Conservation (phyloP, 2,113 vertebrate species). For the Paedocypris sp. region DNA sequence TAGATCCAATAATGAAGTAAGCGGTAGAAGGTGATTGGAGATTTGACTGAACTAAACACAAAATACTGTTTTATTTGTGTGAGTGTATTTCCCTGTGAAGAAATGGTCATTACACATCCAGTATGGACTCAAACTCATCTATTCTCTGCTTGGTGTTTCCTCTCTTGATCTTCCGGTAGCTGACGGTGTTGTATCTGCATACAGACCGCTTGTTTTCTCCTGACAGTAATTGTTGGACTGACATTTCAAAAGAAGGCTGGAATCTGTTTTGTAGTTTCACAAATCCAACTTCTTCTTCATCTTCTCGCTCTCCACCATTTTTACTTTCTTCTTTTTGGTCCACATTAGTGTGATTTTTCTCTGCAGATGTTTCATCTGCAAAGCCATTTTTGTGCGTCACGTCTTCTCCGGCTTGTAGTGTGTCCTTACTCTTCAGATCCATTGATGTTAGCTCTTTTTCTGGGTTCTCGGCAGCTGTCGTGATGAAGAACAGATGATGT, state of each 20-base stretch:
- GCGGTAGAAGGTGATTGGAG: too few species aligned
- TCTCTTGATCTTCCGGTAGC: slow-evolving; percentile 81
- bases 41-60: too few species aligned
- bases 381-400: slow-evolving; percentile 25
- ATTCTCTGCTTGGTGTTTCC: slow-evolving; percentile 90
- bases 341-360: not conserved
- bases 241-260: slow-evolving; percentile 30
- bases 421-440: slow-evolving; percentile 14
- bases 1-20: too few species aligned
- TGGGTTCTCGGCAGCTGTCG: not conserved
- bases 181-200: slow-evolving; percentile 80
- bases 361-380: slow-evolving; percentile 13
- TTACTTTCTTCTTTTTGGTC: not conserved
- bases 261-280: not conserved
- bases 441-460: slow-evolving; percentile 24
- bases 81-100: too few species aligned
- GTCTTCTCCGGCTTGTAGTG: not conserved
- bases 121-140: slow-evolving; percentile 85
- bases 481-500: too few species aligned
- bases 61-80: too few species aligned
- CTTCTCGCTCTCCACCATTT: not conserved
- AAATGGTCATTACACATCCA: slow-evolving; percentile 57
- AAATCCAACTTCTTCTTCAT: slow-evolving; percentile 27
- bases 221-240: slow-evolving; percentile 26
- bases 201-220: slow-evolving; percentile 11